Evolutionary conservation across 2,797 vertebrate genomes (phyloP), one percentile per base, ranked within the genome.

Genomic region (Tangara arthus): DNA sequence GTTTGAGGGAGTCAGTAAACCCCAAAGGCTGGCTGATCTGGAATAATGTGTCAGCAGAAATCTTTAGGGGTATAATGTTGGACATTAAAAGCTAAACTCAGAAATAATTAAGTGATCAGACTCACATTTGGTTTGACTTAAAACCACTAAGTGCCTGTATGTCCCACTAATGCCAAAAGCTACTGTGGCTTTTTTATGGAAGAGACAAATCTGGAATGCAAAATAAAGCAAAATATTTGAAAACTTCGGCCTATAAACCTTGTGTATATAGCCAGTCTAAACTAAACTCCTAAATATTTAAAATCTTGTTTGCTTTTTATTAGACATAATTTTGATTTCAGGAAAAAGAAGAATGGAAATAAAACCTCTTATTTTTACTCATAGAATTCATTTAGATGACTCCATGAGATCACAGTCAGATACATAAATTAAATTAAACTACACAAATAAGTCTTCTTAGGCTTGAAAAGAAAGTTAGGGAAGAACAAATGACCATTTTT

Each of bases 271-370:
- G 60, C 59, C 76, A 86, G 35, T 46, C 34, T 88, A 69, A 94
- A 87, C 53, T 41, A 69, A 64, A 37, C 39, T 56, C 26, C 71
- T 95, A 92, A 95, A 95, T 97, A 90, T 89, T 96, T 96, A 94
- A 95, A 95, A 94, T 75, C 89, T 89, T 94, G 61, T 85, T 89
- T 92, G 42, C 37, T 87, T 96, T 96, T 95, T 95, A 93, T 89
- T 89, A 39, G 57, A 44, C 49, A 32, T 90, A 83, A 94, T 91
- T 90, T 75, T 78, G 35, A 63, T 39, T 75, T 94, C 81, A 91
- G 61, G 65, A 90, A 88, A 78, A 87, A 77, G 35, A 82, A 69
- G 55, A 90, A 76, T 35, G 50, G 61, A 88, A 94, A 91, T 59
- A 93, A 94, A 96, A 34, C 18, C 47, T 83, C 47, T 75, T 69